A percentile compares a stretch with the other conserved stretches of the same genome.
Conservation (phyloP, 2,113 vertebrate genomes). For the Camelus bactrianus region DNA sequence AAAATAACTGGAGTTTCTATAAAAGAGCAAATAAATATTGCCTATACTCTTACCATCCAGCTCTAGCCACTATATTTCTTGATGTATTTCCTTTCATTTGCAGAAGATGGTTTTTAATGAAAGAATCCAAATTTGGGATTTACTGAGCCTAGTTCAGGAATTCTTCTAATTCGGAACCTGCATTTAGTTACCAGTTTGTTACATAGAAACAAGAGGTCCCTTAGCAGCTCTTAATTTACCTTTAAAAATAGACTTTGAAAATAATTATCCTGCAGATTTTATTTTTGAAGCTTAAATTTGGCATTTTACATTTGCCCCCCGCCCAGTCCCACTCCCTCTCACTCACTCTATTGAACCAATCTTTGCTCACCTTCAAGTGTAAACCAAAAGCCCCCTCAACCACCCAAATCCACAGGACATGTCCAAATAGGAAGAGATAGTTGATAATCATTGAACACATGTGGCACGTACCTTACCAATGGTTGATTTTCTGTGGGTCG, state of each 20-base stretch:
- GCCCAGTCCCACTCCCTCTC: not conserved
- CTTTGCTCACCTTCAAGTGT: not conserved
- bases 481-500: not conserved
- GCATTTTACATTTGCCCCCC: not conserved
- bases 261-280: not conserved
- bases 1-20: slow-evolving; percentile 35
- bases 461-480: not conserved
- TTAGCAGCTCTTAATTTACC: slow-evolving; percentile 28
- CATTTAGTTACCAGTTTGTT: not conserved
- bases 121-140: slow-evolving; percentile 17
- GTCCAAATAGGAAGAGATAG: not conserved
- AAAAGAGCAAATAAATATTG: slow-evolving; percentile 28
- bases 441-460: not conserved
- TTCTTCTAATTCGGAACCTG: not conserved
- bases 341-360: not conserved
- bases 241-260: not conserved
- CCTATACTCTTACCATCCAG: not conserved
- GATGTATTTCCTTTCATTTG: slow-evolving; percentile 26
- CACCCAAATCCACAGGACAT: not conserved
- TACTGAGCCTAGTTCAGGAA: slow-evolving; percentile 10
- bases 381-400: not conserved
- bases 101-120: slow-evolving; percentile 19
- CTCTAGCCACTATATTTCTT: not conserved
- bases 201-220: not conserved
- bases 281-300: slow-evolving; percentile 31